Conservation (phyloP, 2,888 invertebrate genomes). For the Argyresthia albistria region DNA sequence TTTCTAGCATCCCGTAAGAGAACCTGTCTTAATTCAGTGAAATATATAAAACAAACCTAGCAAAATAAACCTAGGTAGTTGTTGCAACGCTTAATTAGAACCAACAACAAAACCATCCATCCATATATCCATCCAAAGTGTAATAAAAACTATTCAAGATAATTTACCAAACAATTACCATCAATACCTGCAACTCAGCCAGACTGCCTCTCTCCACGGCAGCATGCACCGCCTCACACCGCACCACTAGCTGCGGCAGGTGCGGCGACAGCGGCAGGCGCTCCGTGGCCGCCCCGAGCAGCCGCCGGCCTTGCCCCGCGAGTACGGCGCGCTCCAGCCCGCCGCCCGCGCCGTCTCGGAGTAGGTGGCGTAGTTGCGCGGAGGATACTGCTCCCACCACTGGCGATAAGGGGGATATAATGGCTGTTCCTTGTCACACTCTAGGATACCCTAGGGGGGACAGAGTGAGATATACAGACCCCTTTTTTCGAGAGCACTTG, state of each 20-base stretch:
- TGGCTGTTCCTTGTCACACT: too few relatives aligned
- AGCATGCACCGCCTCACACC: slow-evolving; percentile 83
- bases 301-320: slow-evolving; percentile 52
- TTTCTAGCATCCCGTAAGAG: too few relatives aligned
- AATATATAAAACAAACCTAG: too few relatives aligned
- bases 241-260: slow-evolving; percentile 78
- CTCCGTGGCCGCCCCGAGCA: slow-evolving; percentile 42
- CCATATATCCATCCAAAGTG: too few relatives aligned
- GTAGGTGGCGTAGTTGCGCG: slow-evolving; percentile 51
- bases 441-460: too few relatives aligned
- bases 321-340: slow-evolving; percentile 61
- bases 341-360: slow-evolving; percentile 40
- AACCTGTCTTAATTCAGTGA: too few relatives aligned
- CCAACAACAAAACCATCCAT: too few relatives aligned
- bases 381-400: slow-evolving; percentile 43
- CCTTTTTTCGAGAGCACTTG: too few relatives aligned
- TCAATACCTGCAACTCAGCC: slow-evolving; percentile 73
- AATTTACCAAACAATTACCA: slow-evolving; percentile 20
- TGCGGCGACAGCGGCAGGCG: slow-evolving; percentile 32
- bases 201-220: slow-evolving; percentile 83
- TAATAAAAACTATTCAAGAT: too few relatives aligned
- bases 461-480: too few relatives aligned
- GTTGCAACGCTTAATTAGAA: too few relatives aligned
- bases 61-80: too few relatives aligned
- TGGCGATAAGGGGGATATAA: slow-evolving; percentile 12